These are phyloP conservation scores for Aldabrachelys gigantea DNA, from an alignment of 2,113 vertebrate genomes.

Conservation along the genomic window DNA sequence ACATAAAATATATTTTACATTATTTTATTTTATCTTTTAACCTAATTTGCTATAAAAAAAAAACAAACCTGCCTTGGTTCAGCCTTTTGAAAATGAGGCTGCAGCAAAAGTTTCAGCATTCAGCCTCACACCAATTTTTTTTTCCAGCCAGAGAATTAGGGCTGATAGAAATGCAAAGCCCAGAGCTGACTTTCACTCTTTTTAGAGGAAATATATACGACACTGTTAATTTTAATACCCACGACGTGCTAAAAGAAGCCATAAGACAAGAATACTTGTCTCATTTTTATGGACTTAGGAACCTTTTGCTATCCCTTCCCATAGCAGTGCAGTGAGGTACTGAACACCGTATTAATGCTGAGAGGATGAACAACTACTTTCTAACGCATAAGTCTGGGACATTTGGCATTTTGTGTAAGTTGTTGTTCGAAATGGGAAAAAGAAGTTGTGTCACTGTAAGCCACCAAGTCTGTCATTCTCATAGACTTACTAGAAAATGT, in stretches of 20 bases:
- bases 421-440: not conserved
- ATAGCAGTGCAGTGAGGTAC: conserved; percentile 21
- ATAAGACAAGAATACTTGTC: conserved; percentile 41
- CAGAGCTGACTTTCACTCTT: not conserved
- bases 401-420: conserved; percentile 47
- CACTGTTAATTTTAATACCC: conserved; percentile 17
- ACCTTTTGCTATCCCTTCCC: conserved; percentile 53
- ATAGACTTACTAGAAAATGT: conserved; percentile 55
- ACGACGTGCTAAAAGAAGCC: conserved; percentile 35
- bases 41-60: conserved; percentile 56
- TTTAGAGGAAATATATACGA: conserved; percentile 11
- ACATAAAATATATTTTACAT: conserved; percentile 58
- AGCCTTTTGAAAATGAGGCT: conserved; percentile 49
- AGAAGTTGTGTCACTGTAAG: not conserved
- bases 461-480: conserved; percentile 52
- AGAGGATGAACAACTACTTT: conserved; percentile 9
- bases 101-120: not conserved
- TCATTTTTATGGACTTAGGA: conserved; percentile 41
- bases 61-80: conserved; percentile 9
- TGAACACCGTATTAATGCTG: conserved; percentile 23
- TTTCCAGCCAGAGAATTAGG: conserved; percentile 24
- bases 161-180: conserved; percentile 45
- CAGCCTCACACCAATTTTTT: conserved; percentile 26
- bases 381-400: not conserved
- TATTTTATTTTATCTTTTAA: conserved; percentile 61